Evolutionary conservation across 1,140 invertebrate genomes (phyloP).

Genomic region (Drosophila kanapiae): DNA sequence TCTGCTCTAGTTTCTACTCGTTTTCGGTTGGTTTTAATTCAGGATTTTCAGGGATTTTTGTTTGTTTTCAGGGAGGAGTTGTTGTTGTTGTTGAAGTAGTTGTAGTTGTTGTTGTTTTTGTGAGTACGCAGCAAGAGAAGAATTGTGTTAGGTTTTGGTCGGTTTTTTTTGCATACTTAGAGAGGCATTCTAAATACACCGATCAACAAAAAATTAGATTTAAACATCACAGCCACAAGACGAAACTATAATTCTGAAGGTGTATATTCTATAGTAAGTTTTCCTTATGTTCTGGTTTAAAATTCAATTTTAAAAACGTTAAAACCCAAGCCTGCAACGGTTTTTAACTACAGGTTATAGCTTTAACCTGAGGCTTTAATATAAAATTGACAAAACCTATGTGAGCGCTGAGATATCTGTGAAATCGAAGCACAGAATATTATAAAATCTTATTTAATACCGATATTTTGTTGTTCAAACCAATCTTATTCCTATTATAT

Average conservation of each 20-base stretch:
- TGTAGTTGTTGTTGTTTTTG: slow-evolving; percentile 51
- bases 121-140: slow-evolving; percentile 79
- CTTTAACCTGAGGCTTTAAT: neutral
- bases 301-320: neutral
- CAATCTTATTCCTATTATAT: neutral
- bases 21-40: slow-evolving; percentile 12
- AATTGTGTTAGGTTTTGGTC: slow-evolving; percentile 61
- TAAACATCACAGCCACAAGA: slow-evolving; percentile 16
- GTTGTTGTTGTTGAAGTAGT: slow-evolving; percentile 49
- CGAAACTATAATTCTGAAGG: neutral
- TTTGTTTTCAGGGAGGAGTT: slow-evolving; percentile 33
- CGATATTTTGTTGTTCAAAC: neutral
- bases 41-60: slow-evolving; percentile 11
- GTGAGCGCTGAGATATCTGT: neutral
- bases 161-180: slow-evolving; percentile 46
- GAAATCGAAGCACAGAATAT: neutral
- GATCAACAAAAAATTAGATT: neutral
- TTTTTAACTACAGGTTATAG: neutral
- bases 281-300: neutral
- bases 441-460: neutral
- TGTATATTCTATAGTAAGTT: too few relatives aligned
- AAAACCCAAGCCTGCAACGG: neutral
- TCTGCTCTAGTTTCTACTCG: slow-evolving; percentile 81
- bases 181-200: slow-evolving; percentile 49
- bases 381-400: neutral